phyloP scores from a whole-genome alignment of 1,140 invertebrate genomes.

The Tachypleus tridentatus region DNA sequence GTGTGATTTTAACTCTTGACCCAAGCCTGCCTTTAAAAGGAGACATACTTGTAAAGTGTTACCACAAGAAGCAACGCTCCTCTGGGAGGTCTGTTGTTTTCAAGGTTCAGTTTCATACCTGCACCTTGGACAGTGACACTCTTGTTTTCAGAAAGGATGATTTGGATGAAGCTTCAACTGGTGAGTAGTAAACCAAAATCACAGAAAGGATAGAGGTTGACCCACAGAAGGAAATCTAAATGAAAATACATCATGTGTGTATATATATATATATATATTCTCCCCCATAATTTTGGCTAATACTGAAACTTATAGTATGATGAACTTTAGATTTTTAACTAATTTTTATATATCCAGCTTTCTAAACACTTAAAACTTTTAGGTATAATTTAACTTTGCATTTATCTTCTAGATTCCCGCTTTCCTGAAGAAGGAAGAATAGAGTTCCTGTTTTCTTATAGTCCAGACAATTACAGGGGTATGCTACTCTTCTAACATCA shows the following conservation, averaged over 20 bases:
- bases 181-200: constrained; percentile 37
- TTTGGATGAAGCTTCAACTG: constrained; percentile 65
- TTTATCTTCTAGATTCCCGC: constrained; percentile 31
- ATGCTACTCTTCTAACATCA: background rate
- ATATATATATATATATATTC: too few relatives aligned
- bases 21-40: constrained; percentile 62
- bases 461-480: constrained; percentile 13
- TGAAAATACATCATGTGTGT: too few relatives aligned
- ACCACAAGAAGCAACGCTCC: constrained; percentile 47
- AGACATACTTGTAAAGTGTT: constrained; percentile 83
- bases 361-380: too few relatives aligned
- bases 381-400: too few relatives aligned
- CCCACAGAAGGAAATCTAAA: too few relatives aligned
- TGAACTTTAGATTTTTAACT: constrained; percentile 2
- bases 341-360: constrained; percentile 18
- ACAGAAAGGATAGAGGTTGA: background rate
- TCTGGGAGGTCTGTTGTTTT: constrained; percentile 49
- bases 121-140: constrained; percentile 57
- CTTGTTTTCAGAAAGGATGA: constrained; percentile 71
- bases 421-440: constrained; percentile 56
- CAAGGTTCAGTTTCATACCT: constrained; percentile 80
- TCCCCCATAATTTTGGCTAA: too few relatives aligned
- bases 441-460: constrained; percentile 37
- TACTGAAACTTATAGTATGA: constrained; percentile 3
- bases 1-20: constrained; percentile 39